Percentiles rank a stretch among this genome's conserved stretches.
Conservation (phyloP, 2,888 invertebrate species). For the Lithosia quadra region DNA sequence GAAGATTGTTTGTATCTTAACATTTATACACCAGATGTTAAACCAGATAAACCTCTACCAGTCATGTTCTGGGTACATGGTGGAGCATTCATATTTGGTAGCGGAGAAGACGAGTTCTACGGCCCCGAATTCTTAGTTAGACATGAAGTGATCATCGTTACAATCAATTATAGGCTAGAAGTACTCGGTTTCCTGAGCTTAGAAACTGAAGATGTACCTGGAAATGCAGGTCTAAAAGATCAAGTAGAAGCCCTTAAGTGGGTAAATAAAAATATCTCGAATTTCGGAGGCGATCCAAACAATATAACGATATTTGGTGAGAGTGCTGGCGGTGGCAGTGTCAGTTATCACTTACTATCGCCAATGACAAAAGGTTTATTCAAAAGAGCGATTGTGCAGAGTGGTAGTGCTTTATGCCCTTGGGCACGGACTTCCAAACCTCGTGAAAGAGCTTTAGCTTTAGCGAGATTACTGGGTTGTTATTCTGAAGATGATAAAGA, state of each 20-base stretch:
- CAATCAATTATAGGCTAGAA: conserved; percentile 51
- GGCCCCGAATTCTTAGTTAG: conserved; percentile 55
- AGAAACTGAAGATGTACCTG: conserved; percentile 54
- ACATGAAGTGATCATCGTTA: conserved; percentile 49
- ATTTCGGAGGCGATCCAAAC: conserved; percentile 52
- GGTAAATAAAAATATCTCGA: conserved; percentile 52
- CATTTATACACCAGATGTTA: conserved; percentile 50
- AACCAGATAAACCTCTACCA: conserved; percentile 35
- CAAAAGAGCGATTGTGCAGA: conserved; percentile 86
- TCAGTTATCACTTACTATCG: conserved; percentile 64
- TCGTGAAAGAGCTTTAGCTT: conserved; percentile 68
- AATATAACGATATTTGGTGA: conserved; percentile 60
- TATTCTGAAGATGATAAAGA: conserved; percentile 48
- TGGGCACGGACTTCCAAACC: conserved; percentile 82
- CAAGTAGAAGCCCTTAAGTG: conserved; percentile 55
- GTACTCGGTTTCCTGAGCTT: conserved; percentile 53
- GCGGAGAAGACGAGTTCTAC: conserved; percentile 45
- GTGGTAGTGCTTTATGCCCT: conserved; percentile 87
- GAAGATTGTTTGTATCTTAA: conserved; percentile 56
- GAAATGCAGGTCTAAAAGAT: conserved; percentile 60
- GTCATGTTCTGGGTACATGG: conserved; percentile 54
- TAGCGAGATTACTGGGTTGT: conserved; percentile 53
- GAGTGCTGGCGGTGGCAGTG: conserved; percentile 62
- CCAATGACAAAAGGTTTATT: conserved; percentile 71
- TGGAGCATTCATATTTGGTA: conserved; percentile 47